Evolutionary conservation across 2,113 vertebrate species (phyloP).

Genomic region (Albula glossodonta): DNA sequence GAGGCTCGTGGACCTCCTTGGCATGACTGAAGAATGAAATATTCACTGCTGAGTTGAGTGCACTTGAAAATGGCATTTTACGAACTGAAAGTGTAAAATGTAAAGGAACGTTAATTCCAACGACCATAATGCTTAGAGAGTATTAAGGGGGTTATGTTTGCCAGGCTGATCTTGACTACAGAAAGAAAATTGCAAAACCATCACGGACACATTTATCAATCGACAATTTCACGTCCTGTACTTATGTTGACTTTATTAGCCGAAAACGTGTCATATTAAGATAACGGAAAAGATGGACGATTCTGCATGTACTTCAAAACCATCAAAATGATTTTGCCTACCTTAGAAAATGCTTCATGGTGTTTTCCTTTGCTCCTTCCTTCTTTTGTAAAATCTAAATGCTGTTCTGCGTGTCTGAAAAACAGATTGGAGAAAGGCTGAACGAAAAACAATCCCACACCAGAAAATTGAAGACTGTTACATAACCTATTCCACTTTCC

Average conservation of each 20-base stretch:
- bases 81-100: neutral
- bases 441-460: neutral
- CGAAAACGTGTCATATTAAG: neutral
- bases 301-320: neutral
- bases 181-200: neutral
- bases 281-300: neutral
- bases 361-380: neutral
- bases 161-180: neutral
- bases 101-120: neutral
- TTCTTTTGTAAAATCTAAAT: slow-evolving; percentile 14
- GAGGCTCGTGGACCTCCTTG: too few relatives aligned
- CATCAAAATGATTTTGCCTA: slow-evolving; percentile 14
- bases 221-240: neutral
- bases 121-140: neutral
- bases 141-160: neutral
- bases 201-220: neutral
- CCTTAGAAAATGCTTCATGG: slow-evolving; percentile 27
- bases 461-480: neutral
- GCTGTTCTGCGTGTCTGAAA: neutral
- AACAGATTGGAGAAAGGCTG: neutral
- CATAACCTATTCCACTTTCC: slow-evolving; percentile 9
- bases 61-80: neutral
- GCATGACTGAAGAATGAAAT: neutral
- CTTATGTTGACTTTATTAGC: neutral
- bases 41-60: neutral